phyloP scores from a whole-genome alignment of 2,888 invertebrate genomes.

The Clepsis dumicolana region DNA sequence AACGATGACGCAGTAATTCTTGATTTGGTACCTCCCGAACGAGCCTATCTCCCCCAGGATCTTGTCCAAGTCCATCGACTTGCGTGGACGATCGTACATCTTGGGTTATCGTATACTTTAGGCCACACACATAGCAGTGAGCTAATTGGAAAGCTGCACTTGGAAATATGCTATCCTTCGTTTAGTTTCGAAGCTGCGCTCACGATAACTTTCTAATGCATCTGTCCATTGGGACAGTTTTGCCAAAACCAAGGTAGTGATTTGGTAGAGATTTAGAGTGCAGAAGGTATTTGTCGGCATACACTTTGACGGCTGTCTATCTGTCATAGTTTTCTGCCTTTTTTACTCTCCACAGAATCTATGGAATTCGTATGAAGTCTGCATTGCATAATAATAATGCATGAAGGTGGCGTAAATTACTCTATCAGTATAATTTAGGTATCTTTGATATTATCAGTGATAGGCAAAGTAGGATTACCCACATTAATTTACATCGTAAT shows the following conservation, averaged over 20 bases:
- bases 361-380: neutral
- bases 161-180: neutral
- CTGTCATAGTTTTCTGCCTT: neutral
- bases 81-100: neutral
- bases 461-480: neutral
- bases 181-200: neutral
- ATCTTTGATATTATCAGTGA: neutral
- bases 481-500: conserved; percentile 3
- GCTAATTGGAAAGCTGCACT: neutral
- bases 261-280: neutral
- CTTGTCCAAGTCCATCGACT: neutral
- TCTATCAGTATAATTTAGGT: neutral
- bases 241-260: too few species aligned
- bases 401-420: neutral
- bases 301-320: neutral
- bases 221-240: neutral
- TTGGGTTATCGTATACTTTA: neutral
- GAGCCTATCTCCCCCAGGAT: neutral
- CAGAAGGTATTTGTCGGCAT: neutral
- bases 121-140: neutral
- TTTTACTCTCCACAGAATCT: neutral
- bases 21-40: conserved; percentile 2
- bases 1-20: conserved; percentile 54
- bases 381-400: too few species aligned
- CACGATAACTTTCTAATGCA: neutral